phyloP scores from a whole-genome alignment of 2,888 invertebrate genomes.

The Chydorus sphaericus region DNA sequence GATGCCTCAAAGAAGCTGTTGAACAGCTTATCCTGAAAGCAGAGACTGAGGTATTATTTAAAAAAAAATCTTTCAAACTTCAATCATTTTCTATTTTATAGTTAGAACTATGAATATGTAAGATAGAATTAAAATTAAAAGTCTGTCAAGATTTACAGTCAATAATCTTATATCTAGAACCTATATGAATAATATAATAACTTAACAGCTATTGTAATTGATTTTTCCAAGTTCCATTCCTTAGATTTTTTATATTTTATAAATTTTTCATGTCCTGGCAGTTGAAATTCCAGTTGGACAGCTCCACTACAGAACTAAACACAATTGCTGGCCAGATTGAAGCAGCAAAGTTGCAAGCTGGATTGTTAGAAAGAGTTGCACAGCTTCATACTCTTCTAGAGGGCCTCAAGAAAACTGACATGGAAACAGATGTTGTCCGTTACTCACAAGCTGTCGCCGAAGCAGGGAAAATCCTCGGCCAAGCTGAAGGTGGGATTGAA shows the following conservation, averaged over 20 bases:
- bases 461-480: slow-evolving; percentile 5
- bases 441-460: not conserved
- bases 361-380: slow-evolving; percentile 3
- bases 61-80: not conserved
- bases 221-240: not conserved
- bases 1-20: slow-evolving; percentile 38
- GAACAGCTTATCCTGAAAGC: slow-evolving; percentile 39
- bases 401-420: not conserved
- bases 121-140: too few relatives aligned
- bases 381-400: not conserved
- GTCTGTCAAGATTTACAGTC: too few relatives aligned
- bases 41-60: slow-evolving; percentile 33
- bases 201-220: not conserved
- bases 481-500: not conserved
- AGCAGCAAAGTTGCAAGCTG: not conserved
- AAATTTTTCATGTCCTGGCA: not conserved
- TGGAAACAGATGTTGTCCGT: not conserved
- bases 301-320: slow-evolving; percentile 1
- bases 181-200: not conserved
- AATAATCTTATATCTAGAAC: too few relatives aligned
- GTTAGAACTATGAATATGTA: too few relatives aligned
- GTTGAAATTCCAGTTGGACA: slow-evolving; percentile 10
- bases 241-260: not conserved
- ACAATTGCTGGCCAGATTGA: slow-evolving; percentile 1
- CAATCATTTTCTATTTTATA: not conserved